Evolutionary conservation across 1,140 invertebrate species (phyloP).

Genomic region (Laupala kohalensis): DNA sequence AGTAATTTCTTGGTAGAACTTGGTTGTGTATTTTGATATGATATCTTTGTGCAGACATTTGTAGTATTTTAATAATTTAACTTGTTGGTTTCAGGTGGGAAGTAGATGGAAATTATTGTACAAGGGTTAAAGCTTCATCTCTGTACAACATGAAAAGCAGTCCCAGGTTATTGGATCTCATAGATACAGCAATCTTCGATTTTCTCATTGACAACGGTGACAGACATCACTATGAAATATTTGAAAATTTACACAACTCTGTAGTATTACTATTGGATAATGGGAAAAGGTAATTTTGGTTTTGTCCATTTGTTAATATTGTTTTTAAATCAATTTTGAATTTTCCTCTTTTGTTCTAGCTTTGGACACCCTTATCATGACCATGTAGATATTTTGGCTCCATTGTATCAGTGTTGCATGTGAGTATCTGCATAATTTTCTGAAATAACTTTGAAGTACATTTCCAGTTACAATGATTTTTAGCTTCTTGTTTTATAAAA

Average conservation of each 20-base stretch:
- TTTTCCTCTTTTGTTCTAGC: conserved; percentile 28
- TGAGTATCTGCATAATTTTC: conserved; percentile 34
- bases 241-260: conserved; percentile 42
- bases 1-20: too few species aligned
- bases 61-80: too few species aligned
- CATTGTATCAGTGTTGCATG: conserved; percentile 83
- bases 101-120: conserved; percentile 62
- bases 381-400: conserved; percentile 75
- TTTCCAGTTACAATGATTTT: neutral
- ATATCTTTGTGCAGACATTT: too few species aligned
- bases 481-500: too few species aligned
- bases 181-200: conserved; percentile 82
- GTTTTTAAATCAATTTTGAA: neutral
- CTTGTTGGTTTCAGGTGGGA: conserved; percentile 50
- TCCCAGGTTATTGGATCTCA: conserved; percentile 60
- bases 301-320: neutral
- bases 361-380: conserved; percentile 73
- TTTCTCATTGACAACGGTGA: conserved; percentile 92
- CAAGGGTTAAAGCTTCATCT: conserved; percentile 36
- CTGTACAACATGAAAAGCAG: conserved; percentile 28
- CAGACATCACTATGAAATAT: conserved; percentile 79
- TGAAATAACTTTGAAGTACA: neutral
- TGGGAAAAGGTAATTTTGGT: conserved; percentile 57
- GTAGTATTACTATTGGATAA: conserved; percentile 78
- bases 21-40: too few species aligned